Evolutionary conservation across 2,113 vertebrate species (phyloP), one percentile per base, ranked within the genome.

Genomic region (Oostethus manadensis): DNA sequence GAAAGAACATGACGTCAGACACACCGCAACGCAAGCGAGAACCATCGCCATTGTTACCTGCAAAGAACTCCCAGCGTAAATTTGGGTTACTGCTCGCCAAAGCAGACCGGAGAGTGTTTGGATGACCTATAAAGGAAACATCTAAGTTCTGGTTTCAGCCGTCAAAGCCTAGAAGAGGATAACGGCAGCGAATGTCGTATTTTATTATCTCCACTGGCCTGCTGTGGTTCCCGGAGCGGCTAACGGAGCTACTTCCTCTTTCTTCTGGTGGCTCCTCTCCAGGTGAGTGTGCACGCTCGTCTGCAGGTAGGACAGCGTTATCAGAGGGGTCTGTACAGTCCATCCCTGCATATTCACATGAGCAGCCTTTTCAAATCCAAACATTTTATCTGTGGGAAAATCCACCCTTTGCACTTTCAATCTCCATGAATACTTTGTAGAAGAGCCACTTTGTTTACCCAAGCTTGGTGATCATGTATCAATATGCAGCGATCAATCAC

Each of bases 61-160:
- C 89, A 92, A 97, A 97, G 94, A 97, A 96, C 74, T 90, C 92
- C 79, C 88, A 92, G 62, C 94, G 93, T 82, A 90, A 92, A 88
- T 93, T 93, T 89, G 82, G 88, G 89, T 93, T 94, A 90, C 89
- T 89, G 87, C 90, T 87, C 87, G 91, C 89, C 81, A 92, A 84
- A 15, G 90, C 84, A 78, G 90, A 77, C 60, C 66, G 70, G 86
- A 89, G 85, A 87, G 85, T 81, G 80, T 81, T 77, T 77, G 73
- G 64, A 84, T 82, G 64, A 66, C 87, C 87, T 89, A 84, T 9
- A 81, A 67, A 67, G 2, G 23, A 71, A 51, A 33, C 14, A 33
- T 33, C 4, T 33, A 33, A 33, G 7, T 33, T 8, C 29, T 33
- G 23, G 23, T 26, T 26, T 26, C 23, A 3, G 5, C 23, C 5